Evolutionary conservation across 2,797 vertebrate species (phyloP).

Genomic region (Cynodonichthys magdalenae): DNA sequence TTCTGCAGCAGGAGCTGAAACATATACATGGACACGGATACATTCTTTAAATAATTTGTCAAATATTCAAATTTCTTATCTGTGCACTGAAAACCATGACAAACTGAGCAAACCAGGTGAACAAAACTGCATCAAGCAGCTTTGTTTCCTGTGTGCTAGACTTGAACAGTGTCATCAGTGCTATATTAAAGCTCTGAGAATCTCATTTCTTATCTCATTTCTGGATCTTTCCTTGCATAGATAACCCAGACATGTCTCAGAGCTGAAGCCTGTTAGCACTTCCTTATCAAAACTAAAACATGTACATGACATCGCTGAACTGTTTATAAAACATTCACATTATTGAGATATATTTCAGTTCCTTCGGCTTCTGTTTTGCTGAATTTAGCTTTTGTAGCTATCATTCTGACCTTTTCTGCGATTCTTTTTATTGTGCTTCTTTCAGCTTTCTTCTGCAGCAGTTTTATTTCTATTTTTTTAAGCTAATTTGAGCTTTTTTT

Average conservation of each 20-base stretch:
- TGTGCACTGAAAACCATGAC: not conserved
- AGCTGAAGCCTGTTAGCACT: conserved; percentile 51
- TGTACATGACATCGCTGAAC: conserved; percentile 61
- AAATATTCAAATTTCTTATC: not conserved
- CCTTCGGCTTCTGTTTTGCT: too few relatives aligned
- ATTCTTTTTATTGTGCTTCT: too few relatives aligned
- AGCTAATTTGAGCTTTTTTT: too few relatives aligned
- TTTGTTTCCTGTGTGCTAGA: not conserved
- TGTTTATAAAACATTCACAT: not conserved
- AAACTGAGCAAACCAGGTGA: not conserved
- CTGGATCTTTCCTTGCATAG: conserved; percentile 16
- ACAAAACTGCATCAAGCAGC: not conserved
- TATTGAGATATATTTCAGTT: too few relatives aligned
- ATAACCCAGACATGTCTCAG: conserved; percentile 38
- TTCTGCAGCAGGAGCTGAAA: conserved; percentile 68
- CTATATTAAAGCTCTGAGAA: conserved; percentile 9
- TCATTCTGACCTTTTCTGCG: too few relatives aligned
- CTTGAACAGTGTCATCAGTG: not conserved
- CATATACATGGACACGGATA: conserved; percentile 14
- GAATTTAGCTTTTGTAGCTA: too few relatives aligned
- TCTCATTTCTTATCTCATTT: conserved; percentile 23
- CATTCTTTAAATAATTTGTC: conserved; percentile 11
- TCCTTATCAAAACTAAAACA: conserved; percentile 50
- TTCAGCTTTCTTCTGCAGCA: too few relatives aligned
- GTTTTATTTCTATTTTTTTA: too few relatives aligned